phyloP scores from a whole-genome alignment of 2,888 invertebrate species.

The Creontiades dilutus region DNA sequence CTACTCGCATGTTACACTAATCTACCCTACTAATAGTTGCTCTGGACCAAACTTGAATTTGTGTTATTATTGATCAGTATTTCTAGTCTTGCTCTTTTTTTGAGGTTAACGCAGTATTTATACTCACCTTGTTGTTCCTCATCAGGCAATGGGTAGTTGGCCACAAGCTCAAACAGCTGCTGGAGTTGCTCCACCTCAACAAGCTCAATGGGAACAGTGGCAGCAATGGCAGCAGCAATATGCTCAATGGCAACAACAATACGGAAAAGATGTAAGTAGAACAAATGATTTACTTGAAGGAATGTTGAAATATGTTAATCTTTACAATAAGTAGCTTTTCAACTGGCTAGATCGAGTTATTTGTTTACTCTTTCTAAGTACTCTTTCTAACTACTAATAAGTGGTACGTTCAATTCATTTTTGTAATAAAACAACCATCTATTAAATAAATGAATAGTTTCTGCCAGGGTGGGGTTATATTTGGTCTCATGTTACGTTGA shows the following conservation, averaged over 20 bases:
- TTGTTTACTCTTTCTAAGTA: no score
- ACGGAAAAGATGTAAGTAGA: constrained; percentile 83
- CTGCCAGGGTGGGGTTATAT: no score
- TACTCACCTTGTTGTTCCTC: constrained; percentile 21
- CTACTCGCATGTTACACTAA: no score
- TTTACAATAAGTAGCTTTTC: no score
- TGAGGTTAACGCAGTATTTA: background rate
- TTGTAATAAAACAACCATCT: no score
- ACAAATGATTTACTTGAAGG: background rate
- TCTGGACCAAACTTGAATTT: background rate
- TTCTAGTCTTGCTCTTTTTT: background rate
- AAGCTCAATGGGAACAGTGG: constrained; percentile 88
- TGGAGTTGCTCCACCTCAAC: constrained; percentile 79
- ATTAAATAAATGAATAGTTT: no score
- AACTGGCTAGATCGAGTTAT: no score
- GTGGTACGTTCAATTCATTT: no score
- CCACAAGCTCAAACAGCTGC: constrained; percentile 42
- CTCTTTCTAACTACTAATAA: no score
- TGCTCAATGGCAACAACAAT: constrained; percentile 82
- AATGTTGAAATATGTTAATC: no score
- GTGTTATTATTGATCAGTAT: background rate
- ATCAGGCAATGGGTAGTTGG: constrained; percentile 38
- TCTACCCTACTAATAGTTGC: background rate
- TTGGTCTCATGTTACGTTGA: no score
- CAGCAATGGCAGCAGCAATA: constrained; percentile 82